phyloP scores from a whole-genome alignment of 2,888 invertebrate species.

The Iphiclides podalirius region DNA sequence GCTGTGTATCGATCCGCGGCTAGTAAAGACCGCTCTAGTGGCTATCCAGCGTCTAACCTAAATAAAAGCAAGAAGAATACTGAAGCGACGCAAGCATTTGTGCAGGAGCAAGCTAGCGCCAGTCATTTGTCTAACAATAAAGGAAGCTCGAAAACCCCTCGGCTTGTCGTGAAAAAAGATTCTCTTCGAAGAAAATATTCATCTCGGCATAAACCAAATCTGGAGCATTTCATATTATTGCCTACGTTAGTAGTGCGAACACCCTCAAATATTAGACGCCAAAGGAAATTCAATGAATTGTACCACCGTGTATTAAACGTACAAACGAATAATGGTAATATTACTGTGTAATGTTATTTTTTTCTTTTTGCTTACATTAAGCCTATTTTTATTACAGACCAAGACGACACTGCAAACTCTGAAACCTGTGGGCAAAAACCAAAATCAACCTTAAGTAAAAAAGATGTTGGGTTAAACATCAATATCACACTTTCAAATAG shows the following conservation, averaged over 20 bases:
- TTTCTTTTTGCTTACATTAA: background rate
- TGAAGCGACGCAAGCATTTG: conserved; percentile 16
- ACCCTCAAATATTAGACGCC: conserved; percentile 66
- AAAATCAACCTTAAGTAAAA: conserved; percentile 35
- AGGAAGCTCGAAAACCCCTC: conserved; percentile 42
- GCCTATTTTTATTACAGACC: conserved; percentile 38
- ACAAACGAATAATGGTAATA: conserved; percentile 52
- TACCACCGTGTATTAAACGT: conserved; percentile 65
- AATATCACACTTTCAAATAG: conserved; percentile 51
- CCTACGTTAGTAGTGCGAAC: conserved; percentile 69
- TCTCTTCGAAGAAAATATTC: conserved; percentile 45
- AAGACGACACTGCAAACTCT: conserved; percentile 23
- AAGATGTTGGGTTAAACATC: conserved; percentile 59
- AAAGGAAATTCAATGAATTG: conserved; percentile 68
- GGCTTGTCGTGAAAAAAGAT: conserved; percentile 59
- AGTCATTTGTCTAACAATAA: conserved; percentile 47
- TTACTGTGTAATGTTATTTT: background rate
- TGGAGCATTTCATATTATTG: conserved; percentile 65
- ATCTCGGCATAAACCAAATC: conserved; percentile 52
- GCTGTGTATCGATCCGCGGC: conserved; percentile 38
- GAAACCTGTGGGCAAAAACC: background rate
- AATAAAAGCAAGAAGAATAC: conserved; percentile 35
- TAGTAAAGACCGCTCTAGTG: conserved; percentile 54
- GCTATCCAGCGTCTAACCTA: conserved; percentile 51
- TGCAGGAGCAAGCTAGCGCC: conserved; percentile 41